Conservation (phyloP, 2,113 vertebrate species). For the Labrus mixtus region DNA sequence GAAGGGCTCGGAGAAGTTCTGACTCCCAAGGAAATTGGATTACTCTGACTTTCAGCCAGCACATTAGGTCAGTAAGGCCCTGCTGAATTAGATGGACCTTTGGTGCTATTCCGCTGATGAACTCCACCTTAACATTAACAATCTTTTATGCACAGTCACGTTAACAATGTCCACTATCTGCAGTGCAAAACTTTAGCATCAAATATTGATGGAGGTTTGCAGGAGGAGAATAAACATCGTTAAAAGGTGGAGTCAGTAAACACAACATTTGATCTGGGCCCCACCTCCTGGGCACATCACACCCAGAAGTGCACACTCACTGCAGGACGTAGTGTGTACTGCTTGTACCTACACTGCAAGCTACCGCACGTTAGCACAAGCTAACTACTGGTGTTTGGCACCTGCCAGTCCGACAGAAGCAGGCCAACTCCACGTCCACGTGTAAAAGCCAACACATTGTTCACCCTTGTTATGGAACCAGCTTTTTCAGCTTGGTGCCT, state of each 20-base stretch:
- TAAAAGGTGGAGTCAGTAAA: not conserved
- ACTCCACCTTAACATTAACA: slow-evolving; percentile 25
- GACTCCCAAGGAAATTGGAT: slow-evolving; percentile 63
- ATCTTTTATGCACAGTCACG: not conserved
- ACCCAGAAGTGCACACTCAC: too few relatives aligned
- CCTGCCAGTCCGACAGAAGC: too few relatives aligned
- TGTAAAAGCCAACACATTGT: too few relatives aligned
- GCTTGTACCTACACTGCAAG: too few relatives aligned
- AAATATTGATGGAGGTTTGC: not conserved
- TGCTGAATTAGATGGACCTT: slow-evolving; percentile 45
- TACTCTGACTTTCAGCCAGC: slow-evolving; percentile 50
- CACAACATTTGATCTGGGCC: too few relatives aligned
- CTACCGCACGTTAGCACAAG: too few relatives aligned
- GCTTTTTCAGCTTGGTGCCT: too few relatives aligned
- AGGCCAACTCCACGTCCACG: too few relatives aligned
- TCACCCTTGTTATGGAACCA: too few relatives aligned
- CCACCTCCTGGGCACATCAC: too few relatives aligned
- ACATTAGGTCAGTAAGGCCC: slow-evolving; percentile 51
- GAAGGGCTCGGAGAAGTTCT: slow-evolving; percentile 53
- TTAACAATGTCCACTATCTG: slow-evolving; percentile 2
- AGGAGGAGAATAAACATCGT: not conserved
- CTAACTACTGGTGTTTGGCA: too few relatives aligned
- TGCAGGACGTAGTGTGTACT: too few relatives aligned
- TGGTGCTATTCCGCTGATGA: slow-evolving; percentile 48
- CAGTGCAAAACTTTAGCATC: not conserved